Base-by-base conservation (phyloP, 1,140 invertebrate genomes). In the Sesamia nonagrioides region DNA sequence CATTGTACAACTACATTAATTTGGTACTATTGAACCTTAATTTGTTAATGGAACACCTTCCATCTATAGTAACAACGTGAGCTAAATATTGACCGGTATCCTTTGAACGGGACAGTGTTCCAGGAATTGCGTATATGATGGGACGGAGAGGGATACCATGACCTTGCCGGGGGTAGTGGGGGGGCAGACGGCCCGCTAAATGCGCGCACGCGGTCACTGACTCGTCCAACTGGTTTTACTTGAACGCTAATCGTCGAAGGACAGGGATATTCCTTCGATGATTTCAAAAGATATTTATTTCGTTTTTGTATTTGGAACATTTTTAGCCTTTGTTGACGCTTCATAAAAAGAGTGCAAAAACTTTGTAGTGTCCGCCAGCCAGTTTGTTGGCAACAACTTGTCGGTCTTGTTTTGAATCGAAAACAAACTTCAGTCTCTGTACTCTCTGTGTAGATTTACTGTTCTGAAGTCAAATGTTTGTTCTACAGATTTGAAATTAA, bases 81-180 rank as follows among this genome's bases (percentile, higher is more conserved):
- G 42, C 52, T 21, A 17, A 21, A 48, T 68, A 33, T 27, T 33
- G 40, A 66, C 48, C 71, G 37, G 74, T 58, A 76, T 48, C 48
- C 15, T 17, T 80, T 86, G 85, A 84, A 84, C 84, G 88, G 83
- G 82, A 74, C 50, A 69, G 56, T 77, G 77, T 80, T 84, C 86
- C 85, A 77, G 84, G 86, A 91, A 91, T 90, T 88, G 82, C 78
- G 81, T 80, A 71, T 76, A 84, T 72, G 77, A 79, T 52, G 84
- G 82, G 87, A 63, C 75, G 60, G 56, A 71, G 89, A 78, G 89
- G 86, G 88, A 85, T 89, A 84, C 86, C 83, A 90, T 92, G 91
- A 90, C 92, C 92, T 93, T 93, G 92, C 80, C 85, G 82, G 89
- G 42, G 87, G 87, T 40, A 76, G 77, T 50, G 73, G 82, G 82